Base-by-base conservation (phyloP, 1,140 invertebrate species). In the Popillia japonica region DNA sequence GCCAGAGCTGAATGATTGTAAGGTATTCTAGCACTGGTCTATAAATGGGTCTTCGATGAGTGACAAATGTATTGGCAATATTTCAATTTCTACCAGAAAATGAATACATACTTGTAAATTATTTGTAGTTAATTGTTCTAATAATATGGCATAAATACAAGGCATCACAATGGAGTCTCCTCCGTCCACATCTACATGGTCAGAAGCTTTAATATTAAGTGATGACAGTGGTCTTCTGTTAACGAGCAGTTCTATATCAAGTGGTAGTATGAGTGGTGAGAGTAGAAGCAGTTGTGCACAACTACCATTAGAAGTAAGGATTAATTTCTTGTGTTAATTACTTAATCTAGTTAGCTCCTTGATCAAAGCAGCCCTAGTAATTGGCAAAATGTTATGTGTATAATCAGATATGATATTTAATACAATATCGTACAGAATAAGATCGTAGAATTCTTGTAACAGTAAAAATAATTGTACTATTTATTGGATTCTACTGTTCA, bases 181-280 rank as follows among this genome's bases (percentile, higher is more conserved):
- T 82, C 89, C 89, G 83, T 90, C 89, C 40, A 90, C 89, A 81
- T 90, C 89, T 81, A 88, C 88, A 84, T 89, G 89, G 84, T 91
- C 89, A 77, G 90, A 91, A 83, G 89, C 87, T 78, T 89, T 90
- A 83, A 87, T 87, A 80, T 83, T 90, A 82, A 91, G 90, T 85
- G 90, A 91, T 87, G 90, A 91, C 83, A 91, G 90, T 87, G 90
- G 90, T 79, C 86, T 91, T 77, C 85, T 91, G 76, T 87, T 91
- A 84, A 91, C 90, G 79, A 91, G 90, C 88, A 89, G 90, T 81
- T 92, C 90, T 59, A 88, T 90, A 84, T 92, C 90, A 73, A 92
- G 90, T 86, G 89, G 90, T 84, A 87, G 86, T 74, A 82, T 83
- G 72, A 86, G 83, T 82, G 89, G 89, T 77, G 88, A 88, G 78